A percentile compares a stretch with the other conserved stretches of the same genome.
These are phyloP conservation scores for Gastrophryne carolinensis DNA, from an alignment of 2,797 vertebrate species.

Conservation along the genomic window DNA sequence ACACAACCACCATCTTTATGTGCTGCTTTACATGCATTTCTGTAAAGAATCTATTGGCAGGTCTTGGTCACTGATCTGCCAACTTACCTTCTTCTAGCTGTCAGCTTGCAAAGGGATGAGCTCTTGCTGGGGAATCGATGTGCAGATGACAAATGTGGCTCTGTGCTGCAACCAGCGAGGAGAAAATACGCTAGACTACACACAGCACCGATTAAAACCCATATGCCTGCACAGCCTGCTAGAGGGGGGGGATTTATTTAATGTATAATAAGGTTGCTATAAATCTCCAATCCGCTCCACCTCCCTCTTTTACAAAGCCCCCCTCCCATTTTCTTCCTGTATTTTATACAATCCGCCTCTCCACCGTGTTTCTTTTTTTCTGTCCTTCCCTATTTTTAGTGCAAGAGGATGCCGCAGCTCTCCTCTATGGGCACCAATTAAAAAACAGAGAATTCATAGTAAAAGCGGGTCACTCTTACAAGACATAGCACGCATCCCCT, in stretches of 20 bases:
- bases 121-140: background rate
- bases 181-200: background rate
- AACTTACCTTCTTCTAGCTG: conserved; percentile 39
- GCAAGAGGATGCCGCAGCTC: conserved; percentile 19
- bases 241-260: too few relatives aligned
- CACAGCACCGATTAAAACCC: background rate
- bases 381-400: background rate
- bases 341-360: conserved; percentile 2
- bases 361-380: background rate
- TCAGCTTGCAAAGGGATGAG: background rate
- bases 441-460: background rate
- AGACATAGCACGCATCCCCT: background rate
- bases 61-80: background rate
- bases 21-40: too few relatives aligned
- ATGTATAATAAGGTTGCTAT: background rate
- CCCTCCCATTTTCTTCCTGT: background rate
- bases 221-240: too few relatives aligned
- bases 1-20: too few relatives aligned
- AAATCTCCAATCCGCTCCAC: conserved; percentile 11
- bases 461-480: conserved; percentile 22
- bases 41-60: too few relatives aligned
- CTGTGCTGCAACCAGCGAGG: background rate
- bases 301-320: conserved; percentile 30
- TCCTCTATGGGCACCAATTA: conserved; percentile 5
- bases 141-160: background rate